Conservation (phyloP, 2,113 vertebrate species). For the Grus americana region DNA sequence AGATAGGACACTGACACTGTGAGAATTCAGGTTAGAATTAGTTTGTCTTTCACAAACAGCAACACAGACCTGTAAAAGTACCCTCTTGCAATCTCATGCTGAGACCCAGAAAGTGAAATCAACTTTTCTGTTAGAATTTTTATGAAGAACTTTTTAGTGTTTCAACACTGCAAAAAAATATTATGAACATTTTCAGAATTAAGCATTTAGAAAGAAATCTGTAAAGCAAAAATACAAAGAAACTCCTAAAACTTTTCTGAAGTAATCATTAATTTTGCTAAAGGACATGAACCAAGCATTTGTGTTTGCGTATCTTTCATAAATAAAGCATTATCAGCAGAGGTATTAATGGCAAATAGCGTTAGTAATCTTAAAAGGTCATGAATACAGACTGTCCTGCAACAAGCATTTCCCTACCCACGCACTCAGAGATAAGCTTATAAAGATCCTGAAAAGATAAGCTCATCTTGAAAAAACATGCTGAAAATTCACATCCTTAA, state of each 20-base stretch:
- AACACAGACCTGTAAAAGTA: neutral
- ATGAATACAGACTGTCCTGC: neutral
- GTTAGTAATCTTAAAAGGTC: neutral
- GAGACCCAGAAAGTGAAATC: neutral
- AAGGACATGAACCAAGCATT: neutral
- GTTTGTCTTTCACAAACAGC: neutral
- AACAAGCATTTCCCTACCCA: neutral
- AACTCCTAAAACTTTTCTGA: neutral
- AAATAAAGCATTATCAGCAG: neutral
- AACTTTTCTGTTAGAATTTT: neutral
- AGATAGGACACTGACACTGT: neutral
- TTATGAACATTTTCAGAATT: neutral
- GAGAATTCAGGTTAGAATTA: neutral
- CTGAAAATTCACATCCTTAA: neutral
- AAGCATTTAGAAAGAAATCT: neutral
- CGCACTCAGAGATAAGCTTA: neutral
- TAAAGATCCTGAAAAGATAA: neutral
- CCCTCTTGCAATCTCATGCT: neutral
- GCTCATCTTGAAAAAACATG: neutral
- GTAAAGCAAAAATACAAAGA: neutral
- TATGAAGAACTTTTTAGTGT: neutral
- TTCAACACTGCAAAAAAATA: neutral
- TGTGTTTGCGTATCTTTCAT: neutral
- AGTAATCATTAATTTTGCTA: neutral
- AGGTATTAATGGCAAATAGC: neutral